These are phyloP conservation scores for Axis porcinus DNA, from an alignment of 2,113 vertebrate genomes.

Conservation along the genomic window DNA sequence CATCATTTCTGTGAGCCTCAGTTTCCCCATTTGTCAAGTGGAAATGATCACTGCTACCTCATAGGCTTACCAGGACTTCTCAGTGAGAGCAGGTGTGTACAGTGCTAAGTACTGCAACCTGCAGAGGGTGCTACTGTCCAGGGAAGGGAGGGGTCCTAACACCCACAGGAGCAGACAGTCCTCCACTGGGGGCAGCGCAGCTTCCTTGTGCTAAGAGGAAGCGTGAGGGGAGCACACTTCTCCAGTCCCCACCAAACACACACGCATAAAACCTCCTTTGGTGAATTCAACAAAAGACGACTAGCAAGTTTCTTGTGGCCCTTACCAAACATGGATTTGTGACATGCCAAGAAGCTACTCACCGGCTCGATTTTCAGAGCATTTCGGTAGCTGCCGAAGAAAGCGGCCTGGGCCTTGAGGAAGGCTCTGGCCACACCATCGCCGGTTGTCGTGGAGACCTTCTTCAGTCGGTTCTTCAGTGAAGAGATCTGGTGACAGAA, in stretches of 20 bases:
- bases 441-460: slow-evolving; percentile 94
- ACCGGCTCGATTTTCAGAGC: slow-evolving; percentile 95
- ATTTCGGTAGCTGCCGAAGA: slow-evolving; percentile 96
- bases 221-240: background rate
- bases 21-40: background rate
- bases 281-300: background rate
- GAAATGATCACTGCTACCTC: background rate
- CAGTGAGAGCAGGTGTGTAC: background rate
- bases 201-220: background rate
- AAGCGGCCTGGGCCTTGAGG: slow-evolving; percentile 93
- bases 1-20: background rate
- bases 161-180: background rate
- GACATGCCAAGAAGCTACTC: slow-evolving; percentile 74
- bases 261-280: background rate
- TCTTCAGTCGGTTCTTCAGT: slow-evolving; percentile 94
- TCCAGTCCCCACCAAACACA: background rate
- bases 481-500: slow-evolving; percentile 87
- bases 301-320: background rate
- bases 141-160: background rate
- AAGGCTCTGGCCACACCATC: slow-evolving; percentile 95
- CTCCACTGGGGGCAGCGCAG: background rate
- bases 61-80: background rate
- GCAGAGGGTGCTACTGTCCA: fast-evolving
- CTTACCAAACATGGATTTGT: background rate
- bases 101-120: background rate